Conservation (phyloP, 2,797 vertebrate genomes). For the Micropoecilia bifurca region DNA sequence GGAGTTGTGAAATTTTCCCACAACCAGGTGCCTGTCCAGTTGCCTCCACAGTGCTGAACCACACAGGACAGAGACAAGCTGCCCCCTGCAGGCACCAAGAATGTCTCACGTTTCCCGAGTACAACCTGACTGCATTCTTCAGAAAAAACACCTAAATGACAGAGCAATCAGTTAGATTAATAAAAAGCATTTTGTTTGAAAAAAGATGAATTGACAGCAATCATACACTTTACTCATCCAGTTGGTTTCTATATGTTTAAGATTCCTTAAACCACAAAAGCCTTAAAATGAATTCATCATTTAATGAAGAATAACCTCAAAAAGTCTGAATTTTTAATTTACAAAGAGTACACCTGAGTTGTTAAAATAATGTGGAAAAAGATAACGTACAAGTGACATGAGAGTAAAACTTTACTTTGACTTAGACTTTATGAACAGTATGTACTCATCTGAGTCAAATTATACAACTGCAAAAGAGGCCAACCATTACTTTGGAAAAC, state of each 20-base stretch:
- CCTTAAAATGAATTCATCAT: not conserved
- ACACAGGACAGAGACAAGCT: constrained; percentile 62
- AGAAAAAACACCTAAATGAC: constrained; percentile 49
- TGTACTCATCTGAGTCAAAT: not conserved
- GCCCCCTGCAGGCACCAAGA: constrained; percentile 39
- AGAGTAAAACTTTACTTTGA: not conserved
- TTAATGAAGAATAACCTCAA: not conserved
- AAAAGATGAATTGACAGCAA: not conserved
- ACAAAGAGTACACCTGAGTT: not conserved
- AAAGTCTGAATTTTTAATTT: not conserved
- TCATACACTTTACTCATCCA: not conserved
- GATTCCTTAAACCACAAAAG: not conserved
- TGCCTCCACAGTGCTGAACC: constrained; percentile 67
- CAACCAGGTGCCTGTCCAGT: constrained; percentile 64
- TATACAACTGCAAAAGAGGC: not conserved
- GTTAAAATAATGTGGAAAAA: not conserved
- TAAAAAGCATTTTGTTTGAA: not conserved
- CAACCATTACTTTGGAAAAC: not conserved
- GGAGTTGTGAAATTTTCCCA: not conserved
- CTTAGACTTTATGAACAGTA: not conserved
- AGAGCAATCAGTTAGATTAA: not conserved
- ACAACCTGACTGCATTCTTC: constrained; percentile 28
- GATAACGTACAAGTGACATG: not conserved
- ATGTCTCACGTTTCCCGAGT: constrained; percentile 23
- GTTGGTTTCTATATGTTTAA: not conserved